phyloP scores from a whole-genome alignment of 2,797 vertebrate species.

The Premnoplex brunnescens region DNA sequence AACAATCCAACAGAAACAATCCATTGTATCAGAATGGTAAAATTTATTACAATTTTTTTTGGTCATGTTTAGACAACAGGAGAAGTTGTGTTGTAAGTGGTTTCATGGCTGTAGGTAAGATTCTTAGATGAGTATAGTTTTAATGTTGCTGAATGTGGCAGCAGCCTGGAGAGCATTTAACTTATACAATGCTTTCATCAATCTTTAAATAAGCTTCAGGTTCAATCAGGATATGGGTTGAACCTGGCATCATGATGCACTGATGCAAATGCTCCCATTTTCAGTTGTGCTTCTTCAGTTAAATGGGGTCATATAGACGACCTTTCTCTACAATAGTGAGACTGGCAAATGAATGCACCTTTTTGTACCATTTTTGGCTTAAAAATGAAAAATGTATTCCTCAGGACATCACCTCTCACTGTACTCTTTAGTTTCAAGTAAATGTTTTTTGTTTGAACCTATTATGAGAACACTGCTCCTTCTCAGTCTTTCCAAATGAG shows the following conservation, averaged over 20 bases:
- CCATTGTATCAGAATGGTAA: not conserved
- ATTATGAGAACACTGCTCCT: conserved; percentile 16
- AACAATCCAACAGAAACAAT: not conserved
- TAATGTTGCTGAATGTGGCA: not conserved
- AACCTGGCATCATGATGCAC: not conserved
- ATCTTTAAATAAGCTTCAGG: not conserved
- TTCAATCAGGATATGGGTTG: not conserved
- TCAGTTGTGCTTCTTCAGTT: not conserved
- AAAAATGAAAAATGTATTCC: not conserved
- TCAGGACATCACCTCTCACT: not conserved
- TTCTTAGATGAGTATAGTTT: not conserved
- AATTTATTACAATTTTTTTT: not conserved
- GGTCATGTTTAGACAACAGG: not conserved
- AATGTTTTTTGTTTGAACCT: not conserved
- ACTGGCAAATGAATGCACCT: conserved; percentile 10
- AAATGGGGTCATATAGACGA: not conserved
- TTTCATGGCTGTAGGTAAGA: not conserved
- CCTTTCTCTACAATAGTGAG: not conserved
- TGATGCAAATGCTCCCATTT: not conserved
- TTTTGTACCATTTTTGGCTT: conserved; percentile 16
- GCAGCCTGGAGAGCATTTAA: not conserved
- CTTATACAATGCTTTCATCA: not conserved
- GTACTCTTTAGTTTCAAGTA: not conserved
- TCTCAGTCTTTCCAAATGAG: conserved; percentile 48
- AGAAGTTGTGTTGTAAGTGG: not conserved